Conservation (phyloP, 2,888 invertebrate genomes). For the Drosophila stalkeri region DNA sequence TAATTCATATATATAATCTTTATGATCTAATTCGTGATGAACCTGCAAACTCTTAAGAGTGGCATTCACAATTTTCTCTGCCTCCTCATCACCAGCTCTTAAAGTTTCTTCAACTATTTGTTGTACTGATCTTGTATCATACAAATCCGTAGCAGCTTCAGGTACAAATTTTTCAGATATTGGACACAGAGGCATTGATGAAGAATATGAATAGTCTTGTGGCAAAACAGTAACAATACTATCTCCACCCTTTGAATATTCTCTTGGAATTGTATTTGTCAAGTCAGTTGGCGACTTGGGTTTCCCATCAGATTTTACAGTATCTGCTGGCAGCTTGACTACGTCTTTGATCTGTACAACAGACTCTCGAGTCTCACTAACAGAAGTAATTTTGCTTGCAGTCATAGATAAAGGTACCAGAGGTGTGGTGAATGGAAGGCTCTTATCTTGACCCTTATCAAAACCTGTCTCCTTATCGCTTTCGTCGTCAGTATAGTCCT, state of each 20-base stretch:
- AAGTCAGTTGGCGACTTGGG: not conserved
- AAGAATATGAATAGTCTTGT: not conserved
- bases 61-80: constrained; percentile 62
- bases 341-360: too few species aligned
- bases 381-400: too few species aligned
- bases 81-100: constrained; percentile 68
- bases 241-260: not conserved
- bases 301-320: too few species aligned
- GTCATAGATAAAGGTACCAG: too few species aligned
- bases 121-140: constrained; percentile 62
- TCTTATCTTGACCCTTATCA: too few species aligned
- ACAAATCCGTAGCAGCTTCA: not conserved
- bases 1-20: not conserved
- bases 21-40: constrained; percentile 12
- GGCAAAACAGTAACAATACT: not conserved
- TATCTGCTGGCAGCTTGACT: too few species aligned
- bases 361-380: too few species aligned
- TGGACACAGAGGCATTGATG: not conserved
- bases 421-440: too few species aligned
- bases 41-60: constrained; percentile 56
- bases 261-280: not conserved
- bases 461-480: too few species aligned
- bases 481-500: too few species aligned
- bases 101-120: constrained; percentile 72
- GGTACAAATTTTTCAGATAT: not conserved